Base-by-base conservation (phyloP, 2,113 vertebrate genomes). In the Psilopsiagon aymara region DNA sequence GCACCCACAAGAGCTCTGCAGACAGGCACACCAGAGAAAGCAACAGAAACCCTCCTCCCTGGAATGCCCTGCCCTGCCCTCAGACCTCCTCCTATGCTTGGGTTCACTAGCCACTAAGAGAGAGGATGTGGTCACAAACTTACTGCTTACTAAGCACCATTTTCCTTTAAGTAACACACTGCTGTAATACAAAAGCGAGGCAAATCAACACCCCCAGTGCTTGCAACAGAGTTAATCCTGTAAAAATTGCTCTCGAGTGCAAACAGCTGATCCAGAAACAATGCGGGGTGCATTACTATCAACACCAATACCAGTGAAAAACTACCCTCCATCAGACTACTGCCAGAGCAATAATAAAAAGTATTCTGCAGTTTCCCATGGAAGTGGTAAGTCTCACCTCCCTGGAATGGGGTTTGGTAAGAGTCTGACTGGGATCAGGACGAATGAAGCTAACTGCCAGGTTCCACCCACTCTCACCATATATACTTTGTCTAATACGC, bases 391-490 rank as follows among this genome's bases (percentile, higher is more conserved):
- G 69, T 69, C 69, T 92, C 0, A 0, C 52, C 47, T 91, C 41
- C 52, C 47, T 73, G 66, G 73, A 91, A 86, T 52, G 25, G 7
- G 76, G 92, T 93, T 63, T 86, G 69, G 90, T 95, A 92, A 93
- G 74, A 68, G 44, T 68, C 82, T 17, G 46, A 16, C 59, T 66
- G 28, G 12, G 55, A 14, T 11, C 2, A 0, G 49, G 66, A 95
- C 89, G 60, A 96, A 94, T 86, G 76, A 7, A 69, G 52, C 28
- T 41, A 86, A 55, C 86, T 9, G 3, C 60, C 82, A 66, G 86
- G 83, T 91, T 86, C 80, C 76, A 62, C 60, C 44, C 79, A 46
- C 31, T 59, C 43, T 79, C 82, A 84, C 77, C 92, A 84, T 59
- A 89, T 12, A 73, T 16, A 91, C 83, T 93, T 96, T 89, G 37